phyloP scores from a whole-genome alignment of 1,140 invertebrate species.

The Leptoteleia sp. region DNA sequence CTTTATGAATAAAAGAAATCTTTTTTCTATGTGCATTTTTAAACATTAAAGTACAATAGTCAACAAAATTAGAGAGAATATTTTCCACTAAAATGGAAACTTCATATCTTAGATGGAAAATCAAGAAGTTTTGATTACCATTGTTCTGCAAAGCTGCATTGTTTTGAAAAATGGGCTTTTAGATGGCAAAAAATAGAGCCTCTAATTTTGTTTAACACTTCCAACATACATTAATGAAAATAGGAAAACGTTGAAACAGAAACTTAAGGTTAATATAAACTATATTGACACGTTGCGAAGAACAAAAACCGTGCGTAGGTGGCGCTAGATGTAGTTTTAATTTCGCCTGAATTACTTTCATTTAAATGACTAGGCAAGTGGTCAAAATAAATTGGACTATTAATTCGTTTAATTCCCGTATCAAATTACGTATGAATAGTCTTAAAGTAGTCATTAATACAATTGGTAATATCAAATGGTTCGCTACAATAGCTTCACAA shows the following conservation, averaged over 20 bases:
- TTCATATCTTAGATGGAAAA: background rate
- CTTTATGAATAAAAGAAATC: background rate
- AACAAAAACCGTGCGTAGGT: slow-evolving; percentile 49
- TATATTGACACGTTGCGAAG: slow-evolving; percentile 27
- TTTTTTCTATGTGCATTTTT: background rate
- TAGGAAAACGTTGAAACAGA: slow-evolving; percentile 31
- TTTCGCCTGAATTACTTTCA: slow-evolving; percentile 26
- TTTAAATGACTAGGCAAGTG: slow-evolving; percentile 22
- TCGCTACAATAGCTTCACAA: background rate
- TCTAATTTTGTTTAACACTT: slow-evolving; percentile 11
- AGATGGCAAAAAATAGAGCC: background rate
- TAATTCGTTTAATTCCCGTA: slow-evolving; percentile 16
- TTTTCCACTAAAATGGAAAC: slow-evolving; percentile 12
- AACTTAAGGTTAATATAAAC: slow-evolving; percentile 44
- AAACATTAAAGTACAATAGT: background rate
- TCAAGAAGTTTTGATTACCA: background rate
- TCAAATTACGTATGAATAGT: slow-evolving; percentile 27
- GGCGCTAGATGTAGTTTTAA: slow-evolving; percentile 36
- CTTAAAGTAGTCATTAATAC: slow-evolving; percentile 2
- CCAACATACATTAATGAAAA: slow-evolving; percentile 11
- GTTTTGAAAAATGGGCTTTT: background rate
- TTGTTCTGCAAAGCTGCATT: too few species aligned
- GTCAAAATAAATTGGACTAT: slow-evolving; percentile 27
- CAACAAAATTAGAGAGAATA: too few species aligned
- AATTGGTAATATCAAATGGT: slow-evolving; percentile 5